phyloP scores from a whole-genome alignment of 64 coral and sea anemone genomes.

The Exaiptasia diaphana region DNA sequence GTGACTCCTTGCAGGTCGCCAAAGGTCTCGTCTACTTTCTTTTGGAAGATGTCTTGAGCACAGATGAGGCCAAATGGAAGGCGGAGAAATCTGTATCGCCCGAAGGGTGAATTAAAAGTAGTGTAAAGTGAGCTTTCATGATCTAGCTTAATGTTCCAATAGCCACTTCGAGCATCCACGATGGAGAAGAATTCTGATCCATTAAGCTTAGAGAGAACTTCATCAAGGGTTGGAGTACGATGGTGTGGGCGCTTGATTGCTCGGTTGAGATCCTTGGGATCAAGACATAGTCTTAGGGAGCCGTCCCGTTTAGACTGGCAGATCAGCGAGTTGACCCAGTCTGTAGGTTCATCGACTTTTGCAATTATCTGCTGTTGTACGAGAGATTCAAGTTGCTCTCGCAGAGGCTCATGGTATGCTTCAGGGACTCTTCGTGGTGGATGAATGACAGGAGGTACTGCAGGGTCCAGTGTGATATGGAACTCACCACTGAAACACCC shows the following conservation, averaged over 20 bases:
- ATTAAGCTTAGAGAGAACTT: conserved; percentile 10
- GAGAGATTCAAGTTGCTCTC: conserved; percentile 17
- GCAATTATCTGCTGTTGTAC: conserved; percentile 21
- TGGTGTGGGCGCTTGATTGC: conserved; percentile 45
- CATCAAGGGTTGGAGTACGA: conserved; percentile 29
- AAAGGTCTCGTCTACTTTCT: conserved; percentile 35
- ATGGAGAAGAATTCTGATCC: conserved; percentile 36
- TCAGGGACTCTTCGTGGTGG: conserved; percentile 20
- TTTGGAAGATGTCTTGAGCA: conserved; percentile 42
- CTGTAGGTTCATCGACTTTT: conserved; percentile 15
- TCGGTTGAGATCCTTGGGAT: conserved; percentile 36
- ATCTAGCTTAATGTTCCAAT: conserved; percentile 44
- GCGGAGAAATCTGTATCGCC: conserved; percentile 7
- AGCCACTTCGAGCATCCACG: conserved; percentile 14
- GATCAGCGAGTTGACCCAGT: conserved; percentile 43
- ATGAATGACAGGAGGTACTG: conserved; percentile 6
- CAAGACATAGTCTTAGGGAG: neutral
- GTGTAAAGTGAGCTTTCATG: conserved; percentile 17
- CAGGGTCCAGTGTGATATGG: conserved; percentile 34
- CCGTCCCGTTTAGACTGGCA: conserved; percentile 8
- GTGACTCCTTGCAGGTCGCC: conserved; percentile 34
- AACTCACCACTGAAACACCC: conserved; percentile 42
- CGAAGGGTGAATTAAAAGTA: conserved; percentile 30
- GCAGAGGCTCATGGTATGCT: conserved; percentile 6
- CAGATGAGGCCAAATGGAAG: conserved; percentile 40